These are phyloP conservation scores for Arothron firmamentum DNA, from an alignment of 2,113 vertebrate species.

Conservation along the genomic window DNA sequence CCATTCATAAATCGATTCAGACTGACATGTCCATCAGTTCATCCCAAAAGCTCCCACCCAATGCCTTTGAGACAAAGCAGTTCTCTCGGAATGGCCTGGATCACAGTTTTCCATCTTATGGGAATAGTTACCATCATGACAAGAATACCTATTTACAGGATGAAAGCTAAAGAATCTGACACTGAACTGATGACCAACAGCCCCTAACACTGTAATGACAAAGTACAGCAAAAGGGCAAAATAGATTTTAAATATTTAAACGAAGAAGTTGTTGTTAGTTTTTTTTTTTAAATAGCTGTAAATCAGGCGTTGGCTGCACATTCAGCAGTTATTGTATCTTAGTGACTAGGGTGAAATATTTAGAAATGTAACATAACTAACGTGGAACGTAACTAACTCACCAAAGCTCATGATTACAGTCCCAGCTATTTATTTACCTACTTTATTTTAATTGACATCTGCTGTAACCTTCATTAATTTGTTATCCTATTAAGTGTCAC, in stretches of 20 bases:
- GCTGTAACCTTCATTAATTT: too few species aligned
- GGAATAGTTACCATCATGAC: constrained; percentile 58
- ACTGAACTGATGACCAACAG: constrained; percentile 11
- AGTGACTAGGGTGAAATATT: too few species aligned
- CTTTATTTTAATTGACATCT: too few species aligned
- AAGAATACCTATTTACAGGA: constrained; percentile 57
- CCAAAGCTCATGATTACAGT: too few species aligned
- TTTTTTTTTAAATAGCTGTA: too few species aligned
- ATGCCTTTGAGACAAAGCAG: constrained; percentile 63
- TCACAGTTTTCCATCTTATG: constrained; percentile 50
- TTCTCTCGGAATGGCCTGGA: constrained; percentile 57
- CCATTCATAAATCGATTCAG: constrained; percentile 64
- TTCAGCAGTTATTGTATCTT: too few species aligned
- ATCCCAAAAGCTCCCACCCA: constrained; percentile 66
- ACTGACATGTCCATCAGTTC: constrained; percentile 75
- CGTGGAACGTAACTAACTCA: too few species aligned
- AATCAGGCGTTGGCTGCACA: too few species aligned
- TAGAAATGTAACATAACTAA: too few species aligned
- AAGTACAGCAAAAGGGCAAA: neutral
- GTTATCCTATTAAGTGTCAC: too few species aligned
- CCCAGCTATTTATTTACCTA: too few species aligned
- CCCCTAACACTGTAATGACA: neutral
- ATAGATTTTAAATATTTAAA: neutral
- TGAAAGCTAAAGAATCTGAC: constrained; percentile 56
- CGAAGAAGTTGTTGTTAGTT: neutral